Conservation (phyloP, 2,113 vertebrate species). For the Lathamus discolor region DNA sequence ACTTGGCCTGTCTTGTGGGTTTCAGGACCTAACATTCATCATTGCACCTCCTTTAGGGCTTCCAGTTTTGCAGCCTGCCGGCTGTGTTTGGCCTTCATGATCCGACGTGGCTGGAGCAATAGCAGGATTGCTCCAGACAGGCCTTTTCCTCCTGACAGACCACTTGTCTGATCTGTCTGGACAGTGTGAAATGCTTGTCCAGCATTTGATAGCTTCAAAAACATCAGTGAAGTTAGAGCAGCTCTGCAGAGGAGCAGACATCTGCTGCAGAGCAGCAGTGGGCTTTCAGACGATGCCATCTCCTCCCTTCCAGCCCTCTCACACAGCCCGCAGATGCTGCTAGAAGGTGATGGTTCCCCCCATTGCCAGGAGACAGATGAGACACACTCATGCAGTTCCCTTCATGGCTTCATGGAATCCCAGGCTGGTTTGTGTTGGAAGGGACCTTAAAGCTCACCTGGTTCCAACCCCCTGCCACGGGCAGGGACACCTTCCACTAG, state of each 20-base stretch:
- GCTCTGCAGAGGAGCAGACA: background rate
- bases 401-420: background rate
- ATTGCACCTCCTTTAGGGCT: background rate
- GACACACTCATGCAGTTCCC: rapidly evolving
- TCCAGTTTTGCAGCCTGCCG: background rate
- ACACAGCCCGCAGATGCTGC: background rate
- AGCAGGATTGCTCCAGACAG: background rate
- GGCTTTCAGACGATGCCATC: background rate
- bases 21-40: background rate
- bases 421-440: background rate
- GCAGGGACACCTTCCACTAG: background rate
- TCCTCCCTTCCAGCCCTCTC: background rate
- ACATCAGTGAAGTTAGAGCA: background rate
- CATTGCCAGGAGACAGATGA: rapidly evolving
- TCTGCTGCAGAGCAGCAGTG: background rate
- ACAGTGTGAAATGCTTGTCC: background rate
- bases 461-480: background rate
- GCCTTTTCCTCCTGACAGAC: background rate
- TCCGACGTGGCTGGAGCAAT: background rate
- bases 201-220: background rate
- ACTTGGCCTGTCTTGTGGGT: rapidly evolving
- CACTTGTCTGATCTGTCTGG: background rate
- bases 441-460: background rate
- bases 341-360: background rate
- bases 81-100: background rate